Conservation (phyloP, 2,888 invertebrate species). For the Yponomeuta sedellus region DNA sequence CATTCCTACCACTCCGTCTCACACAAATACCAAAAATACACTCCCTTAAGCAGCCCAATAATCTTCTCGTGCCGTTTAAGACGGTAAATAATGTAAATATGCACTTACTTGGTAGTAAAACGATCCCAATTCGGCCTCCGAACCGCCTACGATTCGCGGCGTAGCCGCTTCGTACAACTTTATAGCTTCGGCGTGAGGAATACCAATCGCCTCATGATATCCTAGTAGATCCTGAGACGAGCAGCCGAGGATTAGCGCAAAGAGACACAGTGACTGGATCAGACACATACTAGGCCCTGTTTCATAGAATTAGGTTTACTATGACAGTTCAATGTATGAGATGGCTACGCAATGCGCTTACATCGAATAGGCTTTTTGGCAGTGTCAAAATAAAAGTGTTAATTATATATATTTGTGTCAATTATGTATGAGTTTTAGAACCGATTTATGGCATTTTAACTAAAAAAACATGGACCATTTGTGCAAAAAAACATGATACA, state of each 20-base stretch:
- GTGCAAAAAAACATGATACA: too few relatives aligned
- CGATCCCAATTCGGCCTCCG: slow-evolving; percentile 9
- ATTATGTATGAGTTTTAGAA: too few relatives aligned
- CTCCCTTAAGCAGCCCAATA: neutral
- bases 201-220: slow-evolving; percentile 44
- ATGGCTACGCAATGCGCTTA: too few relatives aligned
- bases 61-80: neutral
- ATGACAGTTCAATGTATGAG: neutral
- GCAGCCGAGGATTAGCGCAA: neutral
- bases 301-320: neutral
- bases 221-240: slow-evolving; percentile 15
- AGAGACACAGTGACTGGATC: neutral
- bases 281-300: neutral
- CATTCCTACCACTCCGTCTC: too few relatives aligned
- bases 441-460: too few relatives aligned
- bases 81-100: neutral
- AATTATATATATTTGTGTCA: too few relatives aligned
- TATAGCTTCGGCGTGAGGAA: slow-evolving; percentile 37
- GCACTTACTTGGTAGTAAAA: slow-evolving; percentile 18
- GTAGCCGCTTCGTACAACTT: slow-evolving; percentile 26
- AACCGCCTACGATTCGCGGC: slow-evolving; percentile 44
- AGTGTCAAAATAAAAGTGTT: too few relatives aligned
- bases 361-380: too few relatives aligned
- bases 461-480: too few relatives aligned
- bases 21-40: too few relatives aligned